Evolutionary conservation across 2,797 vertebrate species (phyloP).

Genomic region (Danio aesculapii): DNA sequence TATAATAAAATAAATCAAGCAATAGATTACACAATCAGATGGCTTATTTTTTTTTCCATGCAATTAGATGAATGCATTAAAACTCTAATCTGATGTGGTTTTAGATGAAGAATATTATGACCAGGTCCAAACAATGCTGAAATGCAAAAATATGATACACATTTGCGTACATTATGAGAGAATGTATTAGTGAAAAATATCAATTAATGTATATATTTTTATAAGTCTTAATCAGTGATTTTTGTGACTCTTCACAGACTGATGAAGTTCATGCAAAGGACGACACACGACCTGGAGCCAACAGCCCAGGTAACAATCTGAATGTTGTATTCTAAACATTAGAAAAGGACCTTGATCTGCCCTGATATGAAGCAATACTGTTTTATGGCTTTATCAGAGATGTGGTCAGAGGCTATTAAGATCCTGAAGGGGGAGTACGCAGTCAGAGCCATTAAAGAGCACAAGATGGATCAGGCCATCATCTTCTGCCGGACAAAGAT

Average conservation of each 20-base stretch:
- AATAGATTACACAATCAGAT: too few relatives aligned
- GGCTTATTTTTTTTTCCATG: too few relatives aligned
- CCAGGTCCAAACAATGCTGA: too few relatives aligned
- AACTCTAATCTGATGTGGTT: too few relatives aligned
- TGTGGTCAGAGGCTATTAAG: constrained; percentile 98
- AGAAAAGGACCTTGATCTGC: neutral
- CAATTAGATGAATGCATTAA: too few relatives aligned
- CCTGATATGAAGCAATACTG: neutral
- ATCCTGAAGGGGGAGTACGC: constrained; percentile 96
- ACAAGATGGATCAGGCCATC: constrained; percentile 99
- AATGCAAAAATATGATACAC: too few relatives aligned
- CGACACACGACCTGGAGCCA: constrained; percentile 90
- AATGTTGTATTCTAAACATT: neutral
- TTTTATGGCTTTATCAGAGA: constrained; percentile 79
- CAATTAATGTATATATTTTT: too few relatives aligned
- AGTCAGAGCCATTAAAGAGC: constrained; percentile 92
- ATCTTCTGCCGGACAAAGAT: constrained; percentile 98
- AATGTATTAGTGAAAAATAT: too few relatives aligned
- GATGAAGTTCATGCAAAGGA: constrained; percentile 97
- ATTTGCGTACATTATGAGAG: too few relatives aligned
- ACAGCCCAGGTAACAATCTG: constrained; percentile 83
- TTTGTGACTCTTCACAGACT: constrained; percentile 77
- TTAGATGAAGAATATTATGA: too few relatives aligned
- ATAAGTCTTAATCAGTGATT: neutral
- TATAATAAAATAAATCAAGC: too few relatives aligned